Evolutionary conservation across 2,888 invertebrate genomes (phyloP).

Genomic region (Lymantria dispar): DNA sequence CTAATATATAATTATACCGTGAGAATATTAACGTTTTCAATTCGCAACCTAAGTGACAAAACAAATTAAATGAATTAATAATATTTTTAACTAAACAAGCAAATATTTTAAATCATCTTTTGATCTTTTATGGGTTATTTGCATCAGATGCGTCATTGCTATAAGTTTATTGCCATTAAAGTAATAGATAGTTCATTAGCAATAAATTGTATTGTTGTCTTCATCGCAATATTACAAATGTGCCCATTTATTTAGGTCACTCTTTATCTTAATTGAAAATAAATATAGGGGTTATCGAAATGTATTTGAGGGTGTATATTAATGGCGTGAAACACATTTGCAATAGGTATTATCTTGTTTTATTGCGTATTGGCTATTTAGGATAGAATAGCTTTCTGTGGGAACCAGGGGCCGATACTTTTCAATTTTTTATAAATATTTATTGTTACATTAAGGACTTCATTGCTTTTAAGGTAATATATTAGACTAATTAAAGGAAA

Average conservation of each 20-base stretch:
- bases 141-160: too few relatives aligned
- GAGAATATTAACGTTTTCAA: too few relatives aligned
- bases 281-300: slow-evolving; percentile 40
- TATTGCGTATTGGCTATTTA: slow-evolving; percentile 47
- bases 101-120: too few relatives aligned
- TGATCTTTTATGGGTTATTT: too few relatives aligned
- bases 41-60: too few relatives aligned
- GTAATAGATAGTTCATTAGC: slow-evolving; percentile 37
- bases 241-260: slow-evolving; percentile 42
- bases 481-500: background rate
- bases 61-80: too few relatives aligned
- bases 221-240: slow-evolving; percentile 46
- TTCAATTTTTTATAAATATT: background rate
- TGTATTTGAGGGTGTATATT: slow-evolving; percentile 43
- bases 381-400: slow-evolving; percentile 57
- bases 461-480: slow-evolving; percentile 3
- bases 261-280: slow-evolving; percentile 68
- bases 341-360: slow-evolving; percentile 54
- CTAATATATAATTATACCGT: too few relatives aligned
- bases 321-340: slow-evolving; percentile 63
- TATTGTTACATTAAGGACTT: background rate
- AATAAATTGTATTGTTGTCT: slow-evolving; percentile 51
- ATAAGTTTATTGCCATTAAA: slow-evolving; percentile 1
- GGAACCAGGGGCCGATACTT: slow-evolving; percentile 35
- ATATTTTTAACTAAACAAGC: too few relatives aligned